Evolutionary conservation across 2,113 vertebrate species (phyloP), one percentile per base, ranked within the genome.

Genomic region (Benthochromis sp.): DNA sequence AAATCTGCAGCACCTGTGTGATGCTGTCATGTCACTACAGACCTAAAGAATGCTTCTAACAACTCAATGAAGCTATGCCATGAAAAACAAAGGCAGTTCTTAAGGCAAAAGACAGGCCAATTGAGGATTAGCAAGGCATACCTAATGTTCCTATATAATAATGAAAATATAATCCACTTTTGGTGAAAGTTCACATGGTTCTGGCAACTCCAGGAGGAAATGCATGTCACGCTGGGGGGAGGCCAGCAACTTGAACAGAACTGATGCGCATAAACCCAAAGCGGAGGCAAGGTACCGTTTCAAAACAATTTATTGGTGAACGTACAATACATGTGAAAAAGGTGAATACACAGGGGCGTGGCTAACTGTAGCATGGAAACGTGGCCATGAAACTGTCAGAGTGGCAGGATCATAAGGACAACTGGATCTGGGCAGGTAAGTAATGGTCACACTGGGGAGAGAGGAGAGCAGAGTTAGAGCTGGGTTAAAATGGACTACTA

Each of bases 261-360:
- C 27, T 3, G 2, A 9, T 9, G 8, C 0, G 14, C 57, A 59
- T 17, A 59, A 59, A 9, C 27, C 57, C 27, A 59, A 17, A 59
- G 57, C 2, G 5, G 14, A 61, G 27, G 57, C 57, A 61, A 17
- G 8, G 57, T 9, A 61, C 8, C 2, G 8, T 61, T 61, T 61
- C 8, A 31, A 61, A 6, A 61, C 27, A 61, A 31, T 61, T 61
- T 61, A 9, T 61, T 61, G 57, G 27, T 61, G 57, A 61, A 17
- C 3, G 8, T 17, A 17, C 8, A 61, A 61, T 61, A 31, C 27
- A 31, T 9, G 57, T 4, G 27, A 61, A 9, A 61, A 61, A 6
- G 8, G 0, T 61, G 0, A 61, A 61, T 17, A 61, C 27, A 17
- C 8, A 3, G 57, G 2, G 27, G 9, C 8, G 57, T 61, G 14